Evolutionary conservation across 2,888 invertebrate species (phyloP).

Genomic region (Drosophila infuscata): DNA sequence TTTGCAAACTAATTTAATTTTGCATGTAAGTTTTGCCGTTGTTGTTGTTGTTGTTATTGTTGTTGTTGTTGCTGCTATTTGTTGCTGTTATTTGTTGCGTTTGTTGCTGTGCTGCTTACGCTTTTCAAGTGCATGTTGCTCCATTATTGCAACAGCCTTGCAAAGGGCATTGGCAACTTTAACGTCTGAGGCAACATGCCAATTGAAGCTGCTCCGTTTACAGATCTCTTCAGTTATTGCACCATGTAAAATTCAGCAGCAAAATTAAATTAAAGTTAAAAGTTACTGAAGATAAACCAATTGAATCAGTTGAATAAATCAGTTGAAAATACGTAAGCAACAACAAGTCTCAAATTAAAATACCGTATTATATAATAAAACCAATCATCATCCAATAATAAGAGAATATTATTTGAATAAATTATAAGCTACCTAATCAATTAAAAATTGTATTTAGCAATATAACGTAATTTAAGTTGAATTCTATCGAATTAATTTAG

Average conservation of each 20-base stretch:
- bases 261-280: not conserved
- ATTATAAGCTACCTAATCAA: not conserved
- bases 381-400: not conserved
- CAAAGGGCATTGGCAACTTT: conserved; percentile 7
- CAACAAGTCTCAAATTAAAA: not conserved
- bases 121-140: conserved; percentile 17
- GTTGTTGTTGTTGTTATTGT: conserved; percentile 22
- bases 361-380: too few relatives aligned
- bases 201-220: not conserved
- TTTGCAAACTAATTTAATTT: conserved; percentile 59
- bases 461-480: not conserved
- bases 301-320: not conserved
- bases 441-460: not conserved
- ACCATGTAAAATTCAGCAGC: not conserved
- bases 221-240: not conserved
- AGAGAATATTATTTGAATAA: not conserved
- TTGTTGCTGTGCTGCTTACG: conserved; percentile 22
- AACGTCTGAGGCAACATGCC: conserved; percentile 5
- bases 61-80: conserved; percentile 12
- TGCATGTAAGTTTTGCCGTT: conserved; percentile 43
- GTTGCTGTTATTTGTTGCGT: conserved; percentile 21
- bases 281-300: not conserved
- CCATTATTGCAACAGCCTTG: conserved; percentile 6
- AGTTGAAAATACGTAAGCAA: not conserved
- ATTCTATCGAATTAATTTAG: not conserved